Conservation (phyloP, 2,113 vertebrate species). For the Cyanoramphus novaezelandiae region DNA sequence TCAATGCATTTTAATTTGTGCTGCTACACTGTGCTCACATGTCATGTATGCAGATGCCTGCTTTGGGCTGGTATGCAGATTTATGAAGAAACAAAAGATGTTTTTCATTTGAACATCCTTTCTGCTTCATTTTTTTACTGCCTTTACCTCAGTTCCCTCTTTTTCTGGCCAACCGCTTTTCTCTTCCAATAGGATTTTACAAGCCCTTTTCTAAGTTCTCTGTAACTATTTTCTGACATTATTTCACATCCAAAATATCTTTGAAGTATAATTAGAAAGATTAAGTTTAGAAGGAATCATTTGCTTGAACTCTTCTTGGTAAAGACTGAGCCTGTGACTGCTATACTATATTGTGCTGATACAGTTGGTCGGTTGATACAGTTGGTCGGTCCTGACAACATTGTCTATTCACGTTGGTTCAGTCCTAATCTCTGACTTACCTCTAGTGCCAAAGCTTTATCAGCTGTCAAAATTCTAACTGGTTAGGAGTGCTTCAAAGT, state of each 20-base stretch:
- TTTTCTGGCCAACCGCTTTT: neutral
- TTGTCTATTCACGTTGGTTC: neutral
- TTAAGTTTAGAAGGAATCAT: neutral
- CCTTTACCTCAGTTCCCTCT: neutral
- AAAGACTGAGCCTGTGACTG: neutral
- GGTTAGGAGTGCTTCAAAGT: neutral
- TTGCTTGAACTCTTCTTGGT: neutral
- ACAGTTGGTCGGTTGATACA: neutral
- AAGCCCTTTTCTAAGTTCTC: neutral
- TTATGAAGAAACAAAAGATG: neutral
- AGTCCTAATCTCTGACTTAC: neutral
- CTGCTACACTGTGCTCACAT: neutral
- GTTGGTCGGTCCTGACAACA: neutral
- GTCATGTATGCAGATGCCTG: neutral
- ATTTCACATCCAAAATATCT: neutral
- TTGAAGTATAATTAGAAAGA: neutral
- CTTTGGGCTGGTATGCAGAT: neutral
- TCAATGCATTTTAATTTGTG: slow-evolving; percentile 39
- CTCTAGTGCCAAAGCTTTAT: neutral
- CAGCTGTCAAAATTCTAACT: neutral
- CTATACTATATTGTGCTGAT: neutral
- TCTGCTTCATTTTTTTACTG: neutral
- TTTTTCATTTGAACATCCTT: neutral
- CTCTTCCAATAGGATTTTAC: neutral
- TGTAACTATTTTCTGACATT: neutral